Conservation (phyloP, 2,113 vertebrate genomes). For the Planiliza haematocheilus region DNA sequence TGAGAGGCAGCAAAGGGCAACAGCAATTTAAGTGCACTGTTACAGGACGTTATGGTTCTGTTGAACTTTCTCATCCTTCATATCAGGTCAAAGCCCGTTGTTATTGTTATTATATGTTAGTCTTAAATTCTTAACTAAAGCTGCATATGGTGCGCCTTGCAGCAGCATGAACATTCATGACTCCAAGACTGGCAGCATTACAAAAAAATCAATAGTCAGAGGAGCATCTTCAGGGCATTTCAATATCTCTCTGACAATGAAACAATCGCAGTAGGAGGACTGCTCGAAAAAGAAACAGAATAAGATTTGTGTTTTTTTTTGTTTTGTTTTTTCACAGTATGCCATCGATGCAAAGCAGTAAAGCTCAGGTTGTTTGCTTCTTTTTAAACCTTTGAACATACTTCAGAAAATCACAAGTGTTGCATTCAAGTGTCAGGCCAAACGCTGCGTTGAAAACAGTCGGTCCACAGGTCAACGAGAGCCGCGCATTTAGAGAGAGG, state of each 20-base stretch:
- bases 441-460: conserved; percentile 24
- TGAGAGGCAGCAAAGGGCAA: conserved; percentile 3
- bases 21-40: too few species aligned
- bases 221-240: conserved; percentile 27
- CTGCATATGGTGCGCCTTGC: background rate
- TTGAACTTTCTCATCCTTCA: conserved; percentile 13
- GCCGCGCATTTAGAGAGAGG: conserved; percentile 12
- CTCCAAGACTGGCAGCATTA: conserved; percentile 23
- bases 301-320: background rate
- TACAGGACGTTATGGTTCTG: background rate
- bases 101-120: background rate
- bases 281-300: background rate
- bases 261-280: conserved; percentile 6
- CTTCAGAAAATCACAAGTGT: conserved; percentile 15
- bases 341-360: background rate
- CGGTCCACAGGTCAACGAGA: conserved; percentile 28
- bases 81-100: conserved; percentile 23
- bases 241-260: conserved; percentile 19
- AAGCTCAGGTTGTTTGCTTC: conserved; percentile 13
- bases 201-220: conserved; percentile 38
- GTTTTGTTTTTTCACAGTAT: background rate
- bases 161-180: background rate
- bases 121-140: background rate
- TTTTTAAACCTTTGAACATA: conserved; percentile 39
- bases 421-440: conserved; percentile 25